phyloP scores from a whole-genome alignment of 2,797 vertebrate species.

The Saxicola maurus region DNA sequence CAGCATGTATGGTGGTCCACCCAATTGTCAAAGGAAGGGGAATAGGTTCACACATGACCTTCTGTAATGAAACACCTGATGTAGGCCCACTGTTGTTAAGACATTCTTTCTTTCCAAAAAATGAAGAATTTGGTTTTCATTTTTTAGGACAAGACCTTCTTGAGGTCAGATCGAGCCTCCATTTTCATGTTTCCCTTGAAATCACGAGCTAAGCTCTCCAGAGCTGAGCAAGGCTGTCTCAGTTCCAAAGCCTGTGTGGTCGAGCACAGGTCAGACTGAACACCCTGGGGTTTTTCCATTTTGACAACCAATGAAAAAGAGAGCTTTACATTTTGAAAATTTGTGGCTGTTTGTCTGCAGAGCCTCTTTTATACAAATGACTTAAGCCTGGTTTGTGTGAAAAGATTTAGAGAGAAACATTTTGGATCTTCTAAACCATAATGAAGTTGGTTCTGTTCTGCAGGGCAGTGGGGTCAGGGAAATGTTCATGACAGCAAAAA shows the following conservation, averaged over 20 bases:
- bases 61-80: background rate
- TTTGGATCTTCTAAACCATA: background rate
- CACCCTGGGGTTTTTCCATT: background rate
- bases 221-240: background rate
- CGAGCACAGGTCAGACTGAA: background rate
- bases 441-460: background rate
- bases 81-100: fast-evolving
- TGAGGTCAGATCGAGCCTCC: background rate
- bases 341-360: background rate
- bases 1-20: constrained; percentile 2
- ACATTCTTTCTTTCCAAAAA: background rate
- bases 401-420: background rate
- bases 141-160: background rate
- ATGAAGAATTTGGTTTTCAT: background rate
- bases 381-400: background rate
- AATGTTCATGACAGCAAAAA: background rate
- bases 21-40: background rate
- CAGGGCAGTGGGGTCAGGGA: background rate
- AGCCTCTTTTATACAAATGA: background rate
- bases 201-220: background rate
- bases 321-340: background rate
- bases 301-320: background rate
- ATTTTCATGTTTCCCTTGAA: background rate
- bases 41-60: background rate
- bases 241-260: constrained; percentile 24